A percentile compares a stretch with the other conserved stretches of the same genome.
Conservation (phyloP, 2,888 invertebrate genomes). For the Mystacides longicornis region DNA sequence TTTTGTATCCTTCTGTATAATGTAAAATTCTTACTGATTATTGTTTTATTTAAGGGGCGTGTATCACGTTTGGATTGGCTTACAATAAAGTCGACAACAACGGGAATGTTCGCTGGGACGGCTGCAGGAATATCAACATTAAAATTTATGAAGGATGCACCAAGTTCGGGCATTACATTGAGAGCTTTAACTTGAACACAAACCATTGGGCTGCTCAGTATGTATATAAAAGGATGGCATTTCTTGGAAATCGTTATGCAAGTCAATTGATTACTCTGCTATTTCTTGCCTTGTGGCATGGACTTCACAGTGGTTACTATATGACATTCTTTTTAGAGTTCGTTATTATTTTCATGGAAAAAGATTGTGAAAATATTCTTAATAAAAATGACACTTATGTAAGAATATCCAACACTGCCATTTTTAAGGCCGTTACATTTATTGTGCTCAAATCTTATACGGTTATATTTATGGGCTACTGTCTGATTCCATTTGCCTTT, state of each 20-base stretch:
- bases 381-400: slow-evolving; percentile 44
- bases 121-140: slow-evolving; percentile 84
- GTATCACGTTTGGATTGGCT: slow-evolving; percentile 66
- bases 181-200: slow-evolving; percentile 92
- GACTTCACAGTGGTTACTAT: slow-evolving; percentile 90
- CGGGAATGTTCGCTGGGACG: slow-evolving; percentile 71
- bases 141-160: slow-evolving; percentile 72
- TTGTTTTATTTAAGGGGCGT: slow-evolving; percentile 38
- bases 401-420: slow-evolving; percentile 37
- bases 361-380: slow-evolving; percentile 57
- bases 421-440: slow-evolving; percentile 44
- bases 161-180: slow-evolving; percentile 80
- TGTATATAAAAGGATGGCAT: slow-evolving; percentile 87
- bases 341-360: slow-evolving; percentile 76
- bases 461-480: slow-evolving; percentile 77
- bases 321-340: slow-evolving; percentile 89
- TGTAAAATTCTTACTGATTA: not conserved
- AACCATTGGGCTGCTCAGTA: slow-evolving; percentile 93
- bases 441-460: slow-evolving; percentile 63
- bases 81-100: slow-evolving; percentile 61
- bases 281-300: slow-evolving; percentile 95
- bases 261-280: slow-evolving; percentile 78
- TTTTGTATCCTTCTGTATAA: not conserved
- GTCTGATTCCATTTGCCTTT: slow-evolving; percentile 65
- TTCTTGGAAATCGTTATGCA: slow-evolving; percentile 71